These are phyloP conservation scores for Nyctalus aviator DNA, from an alignment of 2,797 vertebrate species.

Conservation along the genomic window DNA sequence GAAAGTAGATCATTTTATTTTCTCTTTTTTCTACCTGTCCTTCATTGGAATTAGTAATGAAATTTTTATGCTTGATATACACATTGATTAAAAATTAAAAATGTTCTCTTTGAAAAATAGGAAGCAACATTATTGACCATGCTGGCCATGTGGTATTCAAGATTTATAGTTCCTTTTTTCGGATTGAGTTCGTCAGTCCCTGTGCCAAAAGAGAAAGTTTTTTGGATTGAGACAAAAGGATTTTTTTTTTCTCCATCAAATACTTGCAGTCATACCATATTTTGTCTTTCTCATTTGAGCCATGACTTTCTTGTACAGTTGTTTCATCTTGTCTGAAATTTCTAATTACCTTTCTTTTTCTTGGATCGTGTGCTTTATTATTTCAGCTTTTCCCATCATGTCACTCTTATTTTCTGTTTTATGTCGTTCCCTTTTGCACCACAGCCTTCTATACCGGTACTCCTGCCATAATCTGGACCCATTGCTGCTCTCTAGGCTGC, in stretches of 20 bases:
- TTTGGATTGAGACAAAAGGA: conserved; percentile 72
- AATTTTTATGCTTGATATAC: conserved; percentile 27
- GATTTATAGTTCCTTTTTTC: conserved; percentile 31
- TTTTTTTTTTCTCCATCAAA: background rate
- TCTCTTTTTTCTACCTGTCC: background rate
- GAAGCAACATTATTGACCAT: background rate
- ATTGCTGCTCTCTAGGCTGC: background rate
- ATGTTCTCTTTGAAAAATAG: conserved; percentile 36
- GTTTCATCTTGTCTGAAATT: conserved; percentile 55
- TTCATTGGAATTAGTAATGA: conserved; percentile 49
- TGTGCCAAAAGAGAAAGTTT: conserved; percentile 63
- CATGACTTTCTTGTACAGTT: conserved; percentile 37
- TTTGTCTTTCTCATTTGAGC: conserved; percentile 59
- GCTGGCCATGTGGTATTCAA: background rate
- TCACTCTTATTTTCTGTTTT: conserved; percentile 16
- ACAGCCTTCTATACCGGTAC: background rate
- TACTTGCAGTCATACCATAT: conserved; percentile 48
- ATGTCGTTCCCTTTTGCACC: background rate
- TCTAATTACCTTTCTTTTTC: conserved; percentile 60
- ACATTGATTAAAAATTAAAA: conserved; percentile 24
- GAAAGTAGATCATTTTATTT: conserved; percentile 33
- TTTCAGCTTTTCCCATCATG: conserved; percentile 49
- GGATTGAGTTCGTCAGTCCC: conserved; percentile 23
- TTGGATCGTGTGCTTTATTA: conserved; percentile 58
- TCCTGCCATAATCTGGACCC: background rate